Base-by-base conservation (phyloP, 2,888 invertebrate species). In the Pandemis cinnamomeana region DNA sequence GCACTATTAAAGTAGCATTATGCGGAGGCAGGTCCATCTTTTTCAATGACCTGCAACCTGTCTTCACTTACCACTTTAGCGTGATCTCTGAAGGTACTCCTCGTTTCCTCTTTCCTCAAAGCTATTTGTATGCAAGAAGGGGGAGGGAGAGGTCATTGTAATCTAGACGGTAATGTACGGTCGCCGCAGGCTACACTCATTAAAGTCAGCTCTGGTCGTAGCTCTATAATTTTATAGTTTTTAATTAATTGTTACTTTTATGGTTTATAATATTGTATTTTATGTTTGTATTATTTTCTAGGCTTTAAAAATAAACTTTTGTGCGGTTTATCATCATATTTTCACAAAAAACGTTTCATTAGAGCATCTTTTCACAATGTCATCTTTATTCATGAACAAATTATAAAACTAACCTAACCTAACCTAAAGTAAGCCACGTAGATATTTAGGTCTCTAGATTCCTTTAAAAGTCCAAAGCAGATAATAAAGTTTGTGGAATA, bases 201-300 rank as follows among this genome's bases (percentile, higher is more conserved):
- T 62, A 42, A 42, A 62, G 60, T 62, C 41, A 42, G 11, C 4
- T 41, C 61, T 20, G 61, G 42, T 44, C n/a, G 44, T 1, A 8
- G 10, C n/a, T 41, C 42, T 63, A 15, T 44, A 63, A 63, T 63
- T 44, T 44, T 20, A 20, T 63, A 44, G 15, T 15, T 42, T 44
- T 63, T 42, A 44, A 63, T 63, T 44, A 63, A 63, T 63, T 44
- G 62, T 42, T 44, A 8, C 44, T 7, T 63, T 63, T 63, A 44
- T 44, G 15, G 44, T 15, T 15, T 8, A 0, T 7, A 41, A 41
- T 41, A 41, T 41, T 61, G 2, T 55, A 41, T 61, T 36, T 61
- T 61, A 13, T 7, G 27, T 36, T 36, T 36, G 27, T 36, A 36
- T 36, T 36, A 36, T 36, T 36, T 36, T 36, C 27, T 36, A 36